These are phyloP conservation scores for Nomada ruficornis DNA, from an alignment of 2,888 invertebrate species.

Conservation along the genomic window DNA sequence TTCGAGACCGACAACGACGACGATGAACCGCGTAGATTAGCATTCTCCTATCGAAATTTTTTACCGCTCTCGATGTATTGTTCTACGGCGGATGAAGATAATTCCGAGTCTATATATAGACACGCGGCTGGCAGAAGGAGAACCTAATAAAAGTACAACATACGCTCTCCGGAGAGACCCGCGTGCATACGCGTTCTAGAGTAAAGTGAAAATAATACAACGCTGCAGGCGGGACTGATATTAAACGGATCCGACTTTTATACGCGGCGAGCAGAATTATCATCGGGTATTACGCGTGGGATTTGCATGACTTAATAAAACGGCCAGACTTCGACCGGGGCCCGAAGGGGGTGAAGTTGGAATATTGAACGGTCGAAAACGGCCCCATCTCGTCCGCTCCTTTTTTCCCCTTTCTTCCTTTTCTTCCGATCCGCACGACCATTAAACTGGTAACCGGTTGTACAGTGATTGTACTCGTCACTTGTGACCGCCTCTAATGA, in stretches of 20 bases:
- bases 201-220: conserved; percentile 53
- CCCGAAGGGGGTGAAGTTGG: too few species aligned
- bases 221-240: conserved; percentile 25
- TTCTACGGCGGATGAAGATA: conserved; percentile 71
- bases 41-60: conserved; percentile 57
- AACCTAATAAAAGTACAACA: conserved; percentile 64
- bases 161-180: conserved; percentile 38
- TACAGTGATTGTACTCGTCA: conserved; percentile 51
- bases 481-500: conserved; percentile 43
- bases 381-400: neutral
- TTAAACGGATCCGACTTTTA: conserved; percentile 4
- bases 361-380: too few species aligned
- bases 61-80: conserved; percentile 57
- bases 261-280: neutral
- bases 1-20: conserved; percentile 11
- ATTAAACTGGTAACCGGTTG: conserved; percentile 22
- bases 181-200: conserved; percentile 38
- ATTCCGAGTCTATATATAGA: conserved; percentile 72
- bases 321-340: too few species aligned
- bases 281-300: neutral
- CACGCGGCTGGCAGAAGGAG: conserved; percentile 61
- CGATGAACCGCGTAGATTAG: conserved; percentile 49
- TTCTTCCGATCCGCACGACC: neutral
- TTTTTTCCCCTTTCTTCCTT: neutral
- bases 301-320: neutral